Conservation (phyloP, 35 echinoderm and acorn worm species). For the Lytechinus variegatus region DNA sequence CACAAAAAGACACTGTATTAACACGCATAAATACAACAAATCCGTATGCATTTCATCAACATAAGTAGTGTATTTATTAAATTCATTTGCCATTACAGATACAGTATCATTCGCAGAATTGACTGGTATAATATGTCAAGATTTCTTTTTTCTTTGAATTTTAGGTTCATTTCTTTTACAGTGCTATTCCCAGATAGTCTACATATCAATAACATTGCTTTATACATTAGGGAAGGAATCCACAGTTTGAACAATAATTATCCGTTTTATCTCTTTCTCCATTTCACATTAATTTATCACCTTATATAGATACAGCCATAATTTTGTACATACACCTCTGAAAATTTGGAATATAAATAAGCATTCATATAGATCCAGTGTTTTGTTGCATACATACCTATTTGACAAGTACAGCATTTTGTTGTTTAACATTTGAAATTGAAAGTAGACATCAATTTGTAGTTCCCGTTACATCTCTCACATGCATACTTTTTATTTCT, state of each 20-base stretch:
- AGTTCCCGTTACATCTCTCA: slow-evolving; percentile 5
- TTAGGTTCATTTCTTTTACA: neutral
- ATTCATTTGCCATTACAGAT: slow-evolving; percentile 47
- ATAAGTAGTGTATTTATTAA: slow-evolving; percentile 24
- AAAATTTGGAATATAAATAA: neutral
- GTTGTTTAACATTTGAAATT: neutral
- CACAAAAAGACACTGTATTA: neutral
- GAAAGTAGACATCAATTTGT: neutral
- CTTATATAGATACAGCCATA: neutral
- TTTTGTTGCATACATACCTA: neutral
- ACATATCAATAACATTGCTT: neutral
- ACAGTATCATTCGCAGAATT: neutral
- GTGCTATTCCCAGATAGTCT: neutral
- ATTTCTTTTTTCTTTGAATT: neutral
- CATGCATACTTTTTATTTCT: neutral
- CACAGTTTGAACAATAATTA: neutral
- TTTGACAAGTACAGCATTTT: neutral
- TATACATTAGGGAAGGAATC: neutral
- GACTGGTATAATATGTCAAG: no score
- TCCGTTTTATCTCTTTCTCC: neutral
- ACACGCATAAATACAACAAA: neutral
- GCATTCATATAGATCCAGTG: neutral
- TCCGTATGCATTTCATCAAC: slow-evolving; percentile 21
- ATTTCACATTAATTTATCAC: neutral
- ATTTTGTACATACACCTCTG: neutral